Evolutionary conservation across 2,113 vertebrate genomes (phyloP), one percentile per base, ranked within the genome.

Genomic region (Dasyprocta punctata): DNA sequence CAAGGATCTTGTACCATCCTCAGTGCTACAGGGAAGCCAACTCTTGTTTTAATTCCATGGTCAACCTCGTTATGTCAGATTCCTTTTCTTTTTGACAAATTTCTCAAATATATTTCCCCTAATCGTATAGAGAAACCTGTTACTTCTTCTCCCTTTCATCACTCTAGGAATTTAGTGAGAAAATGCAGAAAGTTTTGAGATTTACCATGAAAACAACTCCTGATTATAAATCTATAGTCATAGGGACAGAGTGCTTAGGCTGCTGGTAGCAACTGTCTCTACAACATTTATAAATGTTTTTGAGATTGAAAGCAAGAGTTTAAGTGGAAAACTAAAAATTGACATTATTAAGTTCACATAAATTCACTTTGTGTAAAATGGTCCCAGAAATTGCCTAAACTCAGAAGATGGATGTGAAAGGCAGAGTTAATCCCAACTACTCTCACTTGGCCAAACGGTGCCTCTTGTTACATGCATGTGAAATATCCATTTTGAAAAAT

Each of bases 291-390:
- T 36, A 94, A 90, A 89, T 44, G 52, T 71, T 38, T 89, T 85
- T 80, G 49, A 88, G 91, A 86, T 33, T 71, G 14, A 3, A 92
- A 97, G n/a, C 69, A 73, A 60, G 36, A 90, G 52, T 90, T 87
- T 88, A 75, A 80, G 22, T 89, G 12, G 16, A 54, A 44, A 84
- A 52, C 61, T n/a, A 73, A 93, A 86, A 86, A 89, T n/a, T 84
- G 36, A 52, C 38, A 75, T 9, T 60, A 8, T 56, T 28, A 75
- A n/a, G 16, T 58, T 90, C 11, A 75, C 24, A 58, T 16, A 30
- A 94, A 93, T 65, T 93, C 8, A 38, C 5, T 75, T 65, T 88
- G 13, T 86, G 26, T 65, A 88, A 87, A 41, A 33, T 81, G 20
- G 36, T 47, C 44, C 56, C 73, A 38, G 16, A 24, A 61, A 30